Conservation (phyloP, 2,888 invertebrate genomes). For the Sericinus montela region DNA sequence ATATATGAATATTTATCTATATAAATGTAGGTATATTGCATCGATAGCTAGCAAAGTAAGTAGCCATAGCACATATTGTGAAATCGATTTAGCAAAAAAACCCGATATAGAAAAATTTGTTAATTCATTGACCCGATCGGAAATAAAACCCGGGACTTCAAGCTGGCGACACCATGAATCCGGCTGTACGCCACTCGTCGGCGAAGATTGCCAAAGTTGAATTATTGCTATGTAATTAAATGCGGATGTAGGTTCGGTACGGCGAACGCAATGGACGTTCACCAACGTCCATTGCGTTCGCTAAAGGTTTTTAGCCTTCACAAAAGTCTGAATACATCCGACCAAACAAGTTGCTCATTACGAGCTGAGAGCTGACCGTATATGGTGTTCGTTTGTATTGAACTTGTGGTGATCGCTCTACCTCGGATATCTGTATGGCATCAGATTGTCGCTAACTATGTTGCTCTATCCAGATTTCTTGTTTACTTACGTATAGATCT, state of each 20-base stretch:
- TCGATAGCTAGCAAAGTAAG: too few species aligned
- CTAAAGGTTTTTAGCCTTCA: conserved; percentile 32
- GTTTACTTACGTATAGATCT: conserved; percentile 21
- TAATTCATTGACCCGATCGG: too few species aligned
- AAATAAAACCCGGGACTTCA: too few species aligned
- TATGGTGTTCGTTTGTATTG: conserved; percentile 57
- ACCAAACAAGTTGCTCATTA: conserved; percentile 40
- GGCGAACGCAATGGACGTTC: not conserved
- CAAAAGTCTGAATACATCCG: conserved; percentile 25
- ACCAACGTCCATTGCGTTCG: conserved; percentile 7
- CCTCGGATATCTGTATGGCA: conserved; percentile 53
- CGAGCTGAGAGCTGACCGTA: conserved; percentile 47
- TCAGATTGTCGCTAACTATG: conserved; percentile 59
- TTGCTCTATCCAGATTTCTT: conserved; percentile 18
- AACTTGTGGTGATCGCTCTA: conserved; percentile 47
- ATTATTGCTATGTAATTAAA: not conserved
- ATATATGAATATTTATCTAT: too few species aligned
- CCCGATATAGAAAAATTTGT: too few species aligned
- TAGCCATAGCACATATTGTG: too few species aligned
- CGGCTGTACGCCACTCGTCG: too few species aligned
- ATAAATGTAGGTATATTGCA: too few species aligned
- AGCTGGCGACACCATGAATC: too few species aligned
- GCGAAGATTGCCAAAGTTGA: too few species aligned
- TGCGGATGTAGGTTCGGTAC: not conserved
- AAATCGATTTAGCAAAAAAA: too few species aligned